phyloP scores from a whole-genome alignment of 2,113 vertebrate genomes.

The Gallinago paraguaiae region DNA sequence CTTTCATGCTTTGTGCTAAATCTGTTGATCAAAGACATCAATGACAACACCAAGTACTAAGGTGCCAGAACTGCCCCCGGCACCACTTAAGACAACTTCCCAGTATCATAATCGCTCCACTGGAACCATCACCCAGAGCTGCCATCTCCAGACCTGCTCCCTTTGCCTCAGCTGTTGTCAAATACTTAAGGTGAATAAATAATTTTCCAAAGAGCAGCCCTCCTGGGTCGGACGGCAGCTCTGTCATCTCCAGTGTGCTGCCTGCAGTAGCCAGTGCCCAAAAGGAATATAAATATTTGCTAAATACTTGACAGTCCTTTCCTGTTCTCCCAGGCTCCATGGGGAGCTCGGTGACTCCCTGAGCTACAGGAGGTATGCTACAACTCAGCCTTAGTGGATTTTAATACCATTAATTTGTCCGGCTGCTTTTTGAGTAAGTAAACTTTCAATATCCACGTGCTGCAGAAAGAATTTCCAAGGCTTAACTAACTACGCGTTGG shows the following conservation, averaged over 20 bases:
- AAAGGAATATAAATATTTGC: background rate
- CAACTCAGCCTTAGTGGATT: background rate
- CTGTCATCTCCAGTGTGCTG: background rate
- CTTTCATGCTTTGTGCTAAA: background rate
- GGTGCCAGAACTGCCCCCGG: background rate
- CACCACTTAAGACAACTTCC: background rate
- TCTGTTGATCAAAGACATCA: background rate
- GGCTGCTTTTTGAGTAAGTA: background rate
- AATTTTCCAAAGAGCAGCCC: background rate
- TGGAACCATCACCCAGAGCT: background rate
- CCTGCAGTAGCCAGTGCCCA: background rate
- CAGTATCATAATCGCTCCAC: background rate
- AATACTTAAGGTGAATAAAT: background rate
- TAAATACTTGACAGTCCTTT: background rate
- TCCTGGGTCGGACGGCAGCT: rapidly evolving
- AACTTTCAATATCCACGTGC: background rate
- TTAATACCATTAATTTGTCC: background rate
- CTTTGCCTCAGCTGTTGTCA: background rate
- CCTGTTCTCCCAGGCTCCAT: background rate
- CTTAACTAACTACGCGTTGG: background rate
- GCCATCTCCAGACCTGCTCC: background rate
- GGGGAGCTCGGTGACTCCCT: background rate
- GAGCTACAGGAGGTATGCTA: background rate
- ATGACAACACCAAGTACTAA: background rate
- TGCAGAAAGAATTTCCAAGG: constrained; percentile 10